Conservation (phyloP, 2,797 vertebrate genomes). For the Ataeniobius toweri region DNA sequence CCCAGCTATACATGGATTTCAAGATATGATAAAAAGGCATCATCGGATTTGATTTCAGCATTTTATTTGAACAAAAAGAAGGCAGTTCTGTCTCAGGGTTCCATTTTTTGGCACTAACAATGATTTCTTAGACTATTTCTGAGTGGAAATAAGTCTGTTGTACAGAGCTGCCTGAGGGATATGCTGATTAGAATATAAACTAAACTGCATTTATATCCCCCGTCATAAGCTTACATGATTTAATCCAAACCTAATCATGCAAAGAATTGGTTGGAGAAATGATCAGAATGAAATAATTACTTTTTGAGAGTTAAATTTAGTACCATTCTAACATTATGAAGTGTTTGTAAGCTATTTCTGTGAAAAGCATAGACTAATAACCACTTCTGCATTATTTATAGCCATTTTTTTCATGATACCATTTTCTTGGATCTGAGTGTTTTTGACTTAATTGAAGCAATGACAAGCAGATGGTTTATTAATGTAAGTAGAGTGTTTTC, state of each 20-base stretch:
- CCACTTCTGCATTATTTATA: too few species aligned
- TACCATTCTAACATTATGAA: not conserved
- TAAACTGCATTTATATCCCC: not conserved
- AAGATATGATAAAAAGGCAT: too few species aligned
- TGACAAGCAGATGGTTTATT: too few species aligned
- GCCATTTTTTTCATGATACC: too few species aligned
- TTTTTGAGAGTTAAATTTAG: not conserved
- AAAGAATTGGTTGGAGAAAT: not conserved
- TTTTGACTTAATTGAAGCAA: too few species aligned
- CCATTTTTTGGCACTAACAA: not conserved
- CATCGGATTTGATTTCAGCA: too few species aligned
- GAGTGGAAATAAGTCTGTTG: not conserved
- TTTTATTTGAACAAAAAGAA: not conserved
- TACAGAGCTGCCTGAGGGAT: not conserved
- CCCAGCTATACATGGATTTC: too few species aligned
- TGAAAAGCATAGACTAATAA: too few species aligned
- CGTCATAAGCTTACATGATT: not conserved
- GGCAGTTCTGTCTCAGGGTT: not conserved
- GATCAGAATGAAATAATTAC: not conserved
- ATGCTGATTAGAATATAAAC: not conserved
- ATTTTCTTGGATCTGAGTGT: too few species aligned
- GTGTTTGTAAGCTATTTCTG: not conserved
- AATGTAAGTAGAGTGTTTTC: too few species aligned
- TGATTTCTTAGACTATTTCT: not conserved
- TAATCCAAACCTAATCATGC: not conserved